A percentile compares a stretch with the other conserved stretches of the same genome.
phyloP scores from a whole-genome alignment of 2,797 vertebrate species.

The Synanceia verrucosa region DNA sequence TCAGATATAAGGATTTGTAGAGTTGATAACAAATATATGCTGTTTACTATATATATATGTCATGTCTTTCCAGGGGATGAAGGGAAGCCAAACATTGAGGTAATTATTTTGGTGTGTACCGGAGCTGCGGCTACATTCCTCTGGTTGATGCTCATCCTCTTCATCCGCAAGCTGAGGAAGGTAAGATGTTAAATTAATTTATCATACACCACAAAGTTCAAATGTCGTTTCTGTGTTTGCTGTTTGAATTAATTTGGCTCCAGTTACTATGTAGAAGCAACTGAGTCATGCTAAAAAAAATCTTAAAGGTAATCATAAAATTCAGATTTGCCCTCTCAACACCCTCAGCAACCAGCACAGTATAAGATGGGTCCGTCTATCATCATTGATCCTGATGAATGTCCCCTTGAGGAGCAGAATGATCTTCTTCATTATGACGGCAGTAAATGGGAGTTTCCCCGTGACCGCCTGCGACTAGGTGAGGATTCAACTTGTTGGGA shows the following conservation, averaged over 20 bases:
- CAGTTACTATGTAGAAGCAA: not conserved
- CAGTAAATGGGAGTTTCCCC: constrained; percentile 96
- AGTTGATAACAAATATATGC: too few species aligned
- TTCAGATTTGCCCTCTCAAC: not conserved
- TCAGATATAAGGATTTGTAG: too few species aligned
- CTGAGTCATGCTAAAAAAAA: not conserved
- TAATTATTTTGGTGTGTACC: constrained; percentile 93
- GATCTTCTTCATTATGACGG: constrained; percentile 93
- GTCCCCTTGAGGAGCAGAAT: constrained; percentile 92
- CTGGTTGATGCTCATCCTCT: constrained; percentile 94
- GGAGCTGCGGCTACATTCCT: constrained; percentile 93
- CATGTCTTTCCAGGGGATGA: constrained; percentile 87
- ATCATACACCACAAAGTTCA: constrained; percentile 5
- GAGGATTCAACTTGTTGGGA: constrained; percentile 38
- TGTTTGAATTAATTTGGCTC: not conserved
- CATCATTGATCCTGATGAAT: constrained; percentile 94
- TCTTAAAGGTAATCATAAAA: not conserved
- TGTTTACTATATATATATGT: not conserved
- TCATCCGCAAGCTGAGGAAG: constrained; percentile 93
- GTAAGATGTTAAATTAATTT: constrained; percentile 68
- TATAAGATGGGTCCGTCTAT: constrained; percentile 94
- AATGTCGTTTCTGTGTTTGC: not conserved
- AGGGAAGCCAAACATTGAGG: constrained; percentile 89
- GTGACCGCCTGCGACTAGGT: constrained; percentile 92
- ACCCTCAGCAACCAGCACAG: constrained; percentile 84